A percentile compares a stretch with the other conserved stretches of the same genome.
phyloP scores from a whole-genome alignment of 2,113 vertebrate species.

The Micromys minutus region DNA sequence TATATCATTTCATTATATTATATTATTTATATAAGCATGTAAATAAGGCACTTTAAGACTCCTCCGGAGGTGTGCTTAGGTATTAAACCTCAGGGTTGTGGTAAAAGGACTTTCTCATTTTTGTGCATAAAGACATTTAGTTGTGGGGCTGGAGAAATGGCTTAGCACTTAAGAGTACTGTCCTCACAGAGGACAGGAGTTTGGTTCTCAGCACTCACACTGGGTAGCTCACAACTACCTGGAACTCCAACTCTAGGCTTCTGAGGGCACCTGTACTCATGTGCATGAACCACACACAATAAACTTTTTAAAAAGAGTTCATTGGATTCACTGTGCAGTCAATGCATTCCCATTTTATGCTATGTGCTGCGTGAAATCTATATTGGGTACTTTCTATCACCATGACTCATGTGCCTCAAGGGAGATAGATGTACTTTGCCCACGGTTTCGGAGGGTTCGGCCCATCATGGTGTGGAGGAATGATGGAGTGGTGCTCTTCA shows the following conservation, averaged over 20 bases:
- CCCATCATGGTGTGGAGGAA: no score
- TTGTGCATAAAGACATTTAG: background rate
- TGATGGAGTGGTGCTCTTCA: background rate
- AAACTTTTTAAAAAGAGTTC: background rate
- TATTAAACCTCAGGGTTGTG: background rate
- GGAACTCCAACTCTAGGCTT: background rate
- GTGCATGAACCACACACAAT: background rate
- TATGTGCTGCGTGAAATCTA: background rate
- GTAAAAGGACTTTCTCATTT: constrained; percentile 15
- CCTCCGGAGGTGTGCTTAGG: background rate
- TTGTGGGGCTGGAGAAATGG: background rate
- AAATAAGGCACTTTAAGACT: background rate
- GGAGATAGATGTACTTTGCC: no score
- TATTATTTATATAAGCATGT: no score
- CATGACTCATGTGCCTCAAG: background rate
- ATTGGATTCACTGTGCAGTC: background rate
- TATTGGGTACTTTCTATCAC: background rate
- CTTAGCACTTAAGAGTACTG: background rate
- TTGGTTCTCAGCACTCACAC: background rate
- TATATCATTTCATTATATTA: no score
- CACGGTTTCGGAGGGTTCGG: background rate
- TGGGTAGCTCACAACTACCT: background rate
- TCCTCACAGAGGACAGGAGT: background rate
- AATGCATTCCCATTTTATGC: background rate
- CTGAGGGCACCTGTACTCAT: background rate